phyloP scores from a whole-genome alignment of 2,888 invertebrate genomes.

The Plusia festucae region DNA sequence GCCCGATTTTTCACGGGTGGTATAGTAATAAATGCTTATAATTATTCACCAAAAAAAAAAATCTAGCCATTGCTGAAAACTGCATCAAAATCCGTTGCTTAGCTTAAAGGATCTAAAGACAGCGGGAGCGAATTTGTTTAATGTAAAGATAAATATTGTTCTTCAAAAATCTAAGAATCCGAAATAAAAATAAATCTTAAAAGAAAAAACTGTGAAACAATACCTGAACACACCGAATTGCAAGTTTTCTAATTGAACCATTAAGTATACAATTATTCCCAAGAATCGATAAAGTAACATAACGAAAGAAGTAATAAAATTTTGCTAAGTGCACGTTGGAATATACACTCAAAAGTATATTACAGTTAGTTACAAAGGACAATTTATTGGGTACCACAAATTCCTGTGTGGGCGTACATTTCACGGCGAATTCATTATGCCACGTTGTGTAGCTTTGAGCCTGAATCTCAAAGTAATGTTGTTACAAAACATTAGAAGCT shows the following conservation, averaged over 20 bases:
- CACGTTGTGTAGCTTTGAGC: conserved; percentile 19
- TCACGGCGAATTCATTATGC: conserved; percentile 20
- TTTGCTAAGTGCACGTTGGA: conserved; percentile 14
- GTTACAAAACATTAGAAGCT: conserved; percentile 7
- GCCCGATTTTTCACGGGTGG: too few species aligned
- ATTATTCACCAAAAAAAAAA: too few species aligned
- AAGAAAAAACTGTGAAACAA: background rate
- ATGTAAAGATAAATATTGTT: background rate
- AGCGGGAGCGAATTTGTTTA: too few species aligned
- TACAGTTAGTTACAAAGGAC: conserved; percentile 11
- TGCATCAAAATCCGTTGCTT: too few species aligned
- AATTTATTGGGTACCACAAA: conserved; percentile 15
- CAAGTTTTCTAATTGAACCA: background rate
- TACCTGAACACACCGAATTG: background rate
- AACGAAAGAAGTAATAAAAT: too few species aligned
- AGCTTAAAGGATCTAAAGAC: too few species aligned
- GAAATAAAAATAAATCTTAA: background rate
- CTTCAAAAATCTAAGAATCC: background rate
- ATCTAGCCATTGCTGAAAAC: too few species aligned
- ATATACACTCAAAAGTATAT: conserved; percentile 10
- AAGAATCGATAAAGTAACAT: background rate
- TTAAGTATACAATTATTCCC: background rate
- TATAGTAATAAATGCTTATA: too few species aligned
- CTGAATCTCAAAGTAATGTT: conserved; percentile 37
- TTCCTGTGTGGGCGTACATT: conserved; percentile 32